Conservation (phyloP, 2,113 vertebrate genomes). For the Epinephelus lanceolatus region DNA sequence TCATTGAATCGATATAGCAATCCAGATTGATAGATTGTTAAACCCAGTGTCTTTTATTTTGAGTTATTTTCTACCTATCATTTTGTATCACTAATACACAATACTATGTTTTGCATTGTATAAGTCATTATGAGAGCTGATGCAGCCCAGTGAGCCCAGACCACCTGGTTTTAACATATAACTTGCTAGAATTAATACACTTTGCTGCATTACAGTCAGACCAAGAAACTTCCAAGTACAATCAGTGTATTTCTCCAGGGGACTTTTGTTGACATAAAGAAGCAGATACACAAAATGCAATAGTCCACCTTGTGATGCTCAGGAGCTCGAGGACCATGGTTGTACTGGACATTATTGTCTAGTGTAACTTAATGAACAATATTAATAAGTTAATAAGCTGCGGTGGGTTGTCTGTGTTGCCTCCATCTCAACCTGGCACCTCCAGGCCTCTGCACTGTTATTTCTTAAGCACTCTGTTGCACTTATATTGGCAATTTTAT, state of each 20-base stretch:
- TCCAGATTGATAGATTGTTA: too few species aligned
- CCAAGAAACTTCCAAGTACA: not conserved
- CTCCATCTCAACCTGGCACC: too few species aligned
- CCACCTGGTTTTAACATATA: not conserved
- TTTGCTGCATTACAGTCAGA: not conserved
- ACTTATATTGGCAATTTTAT: not conserved
- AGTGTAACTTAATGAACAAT: too few species aligned
- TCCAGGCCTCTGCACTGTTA: rapidly evolving
- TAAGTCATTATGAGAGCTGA: not conserved
- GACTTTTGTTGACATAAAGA: not conserved
- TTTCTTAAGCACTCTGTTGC: not conserved
- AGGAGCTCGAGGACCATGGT: too few species aligned
- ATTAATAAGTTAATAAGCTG: too few species aligned
- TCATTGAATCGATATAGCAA: too few species aligned
- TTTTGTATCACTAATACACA: not conserved
- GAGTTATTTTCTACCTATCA: not conserved
- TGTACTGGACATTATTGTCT: not conserved
- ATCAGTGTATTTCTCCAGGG: too few species aligned
- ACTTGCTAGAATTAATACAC: not conserved
- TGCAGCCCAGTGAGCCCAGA: not conserved
- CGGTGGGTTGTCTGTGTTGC: too few species aligned
- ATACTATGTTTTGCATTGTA: not conserved
- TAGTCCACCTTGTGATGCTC: not conserved
- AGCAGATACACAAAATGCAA: not conserved
- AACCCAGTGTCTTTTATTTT: not conserved